phyloP scores from a whole-genome alignment of 2,113 vertebrate genomes.

The Chloropsis cyanopogon region DNA sequence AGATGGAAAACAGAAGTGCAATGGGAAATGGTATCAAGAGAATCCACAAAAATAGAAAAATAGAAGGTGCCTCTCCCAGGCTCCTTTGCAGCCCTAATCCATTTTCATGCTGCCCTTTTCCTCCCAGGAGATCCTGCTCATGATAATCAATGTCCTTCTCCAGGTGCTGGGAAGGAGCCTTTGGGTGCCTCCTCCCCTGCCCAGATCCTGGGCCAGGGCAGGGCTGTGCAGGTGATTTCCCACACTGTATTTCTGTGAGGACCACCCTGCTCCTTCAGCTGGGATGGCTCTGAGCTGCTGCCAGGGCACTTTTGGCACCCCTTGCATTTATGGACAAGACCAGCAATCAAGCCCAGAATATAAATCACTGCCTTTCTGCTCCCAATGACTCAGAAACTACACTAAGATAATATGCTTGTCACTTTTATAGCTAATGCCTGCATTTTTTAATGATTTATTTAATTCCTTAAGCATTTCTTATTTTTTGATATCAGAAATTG shows the following conservation, averaged over 20 bases:
- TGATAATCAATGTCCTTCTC: neutral
- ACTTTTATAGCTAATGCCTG: neutral
- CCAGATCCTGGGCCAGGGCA: neutral
- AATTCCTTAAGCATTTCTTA: neutral
- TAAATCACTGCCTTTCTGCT: neutral
- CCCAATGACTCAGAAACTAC: neutral
- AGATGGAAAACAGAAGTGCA: accelerated
- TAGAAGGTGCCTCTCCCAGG: neutral
- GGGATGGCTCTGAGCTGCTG: neutral
- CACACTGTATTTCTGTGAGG: neutral
- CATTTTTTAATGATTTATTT: neutral
- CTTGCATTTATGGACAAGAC: neutral
- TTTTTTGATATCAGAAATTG: neutral
- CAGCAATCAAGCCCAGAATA: neutral
- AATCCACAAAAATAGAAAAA: neutral
- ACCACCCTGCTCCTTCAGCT: neutral
- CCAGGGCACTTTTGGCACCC: neutral
- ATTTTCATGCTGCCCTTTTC: no score
- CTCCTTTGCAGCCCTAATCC: neutral
- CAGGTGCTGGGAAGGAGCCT: neutral
- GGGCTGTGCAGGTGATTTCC: neutral
- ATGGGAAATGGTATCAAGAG: neutral
- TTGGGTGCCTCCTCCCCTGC: neutral
- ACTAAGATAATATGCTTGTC: neutral
- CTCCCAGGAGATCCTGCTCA: neutral